Conservation (phyloP, 53 echinoderm and acorn worm genomes). For the Echinarachnius parma region DNA sequence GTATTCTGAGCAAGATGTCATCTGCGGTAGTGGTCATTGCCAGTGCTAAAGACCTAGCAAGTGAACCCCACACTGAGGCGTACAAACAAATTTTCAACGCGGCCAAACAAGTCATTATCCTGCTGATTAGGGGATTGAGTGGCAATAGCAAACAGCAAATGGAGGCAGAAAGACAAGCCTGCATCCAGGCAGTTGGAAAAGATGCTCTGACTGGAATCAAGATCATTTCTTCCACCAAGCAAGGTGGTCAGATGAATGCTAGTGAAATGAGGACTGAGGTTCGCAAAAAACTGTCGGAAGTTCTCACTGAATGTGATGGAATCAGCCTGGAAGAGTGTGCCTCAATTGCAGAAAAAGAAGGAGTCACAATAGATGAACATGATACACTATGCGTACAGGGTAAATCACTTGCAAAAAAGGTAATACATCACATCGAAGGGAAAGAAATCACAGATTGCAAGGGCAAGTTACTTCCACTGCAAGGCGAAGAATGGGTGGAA, state of each 20-base stretch:
- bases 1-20: no score
- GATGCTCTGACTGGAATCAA: not conserved
- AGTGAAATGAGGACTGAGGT: no score
- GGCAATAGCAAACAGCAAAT: not conserved
- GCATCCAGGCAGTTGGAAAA: conserved; percentile 32
- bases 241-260: conserved; percentile 28
- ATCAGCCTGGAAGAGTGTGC: conserved; percentile 20
- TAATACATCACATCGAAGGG: conserved; percentile 9
- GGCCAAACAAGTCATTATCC: no score
- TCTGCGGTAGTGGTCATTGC: no score
- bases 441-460: conserved; percentile 25
- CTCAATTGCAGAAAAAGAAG: conserved; percentile 13
- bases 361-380: no score
- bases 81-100: not conserved
- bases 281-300: conserved; percentile 17
- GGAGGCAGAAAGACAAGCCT: not conserved
- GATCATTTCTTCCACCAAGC: not conserved
- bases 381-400: conserved; percentile 29
- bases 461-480: conserved; percentile 26
- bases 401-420: conserved; percentile 14
- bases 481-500: conserved; percentile 49
- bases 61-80: not conserved
- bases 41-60: conserved; percentile 24
- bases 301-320: conserved; percentile 2
- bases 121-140: no score